A percentile compares a stretch with the other conserved stretches of the same genome.
Evolutionary conservation across 2,113 vertebrate genomes (phyloP).

Genomic region (Peromyscus polionotus): DNA sequence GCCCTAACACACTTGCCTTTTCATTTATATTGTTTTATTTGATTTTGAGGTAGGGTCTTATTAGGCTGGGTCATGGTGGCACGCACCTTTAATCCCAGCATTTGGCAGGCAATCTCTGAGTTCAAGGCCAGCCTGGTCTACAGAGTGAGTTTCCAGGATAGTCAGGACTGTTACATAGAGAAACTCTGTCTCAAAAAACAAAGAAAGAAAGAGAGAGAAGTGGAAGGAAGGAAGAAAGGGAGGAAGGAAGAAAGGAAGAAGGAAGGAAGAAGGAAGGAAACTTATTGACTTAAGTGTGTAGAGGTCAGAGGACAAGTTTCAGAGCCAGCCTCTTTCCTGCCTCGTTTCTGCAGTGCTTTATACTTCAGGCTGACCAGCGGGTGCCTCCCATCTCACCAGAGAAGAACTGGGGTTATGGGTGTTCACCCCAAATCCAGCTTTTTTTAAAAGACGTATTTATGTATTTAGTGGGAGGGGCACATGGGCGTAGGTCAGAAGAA

Average conservation of each 20-base stretch:
- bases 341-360: not conserved
- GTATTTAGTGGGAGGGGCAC: not conserved
- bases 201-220: too few relatives aligned
- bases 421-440: not conserved
- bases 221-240: too few relatives aligned
- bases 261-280: accelerated
- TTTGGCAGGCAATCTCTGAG: not conserved
- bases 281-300: not conserved
- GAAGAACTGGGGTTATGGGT: not conserved
- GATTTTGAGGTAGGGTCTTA: not conserved
- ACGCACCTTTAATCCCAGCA: not conserved
- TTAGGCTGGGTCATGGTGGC: not conserved
- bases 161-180: not conserved
- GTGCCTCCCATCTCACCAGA: not conserved
- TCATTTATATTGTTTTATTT: not conserved
- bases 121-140: not conserved
- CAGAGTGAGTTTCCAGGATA: not conserved
- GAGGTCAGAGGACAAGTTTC: not conserved
- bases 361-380: not conserved
- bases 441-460: not conserved
- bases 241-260: too few relatives aligned
- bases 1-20: not conserved
- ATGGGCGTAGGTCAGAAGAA: not conserved
- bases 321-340: not conserved
- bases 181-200: not conserved